Evolutionary conservation across 1,140 invertebrate species (phyloP), one percentile per base, ranked within the genome.

Genomic region (Brachystomella parvula): DNA sequence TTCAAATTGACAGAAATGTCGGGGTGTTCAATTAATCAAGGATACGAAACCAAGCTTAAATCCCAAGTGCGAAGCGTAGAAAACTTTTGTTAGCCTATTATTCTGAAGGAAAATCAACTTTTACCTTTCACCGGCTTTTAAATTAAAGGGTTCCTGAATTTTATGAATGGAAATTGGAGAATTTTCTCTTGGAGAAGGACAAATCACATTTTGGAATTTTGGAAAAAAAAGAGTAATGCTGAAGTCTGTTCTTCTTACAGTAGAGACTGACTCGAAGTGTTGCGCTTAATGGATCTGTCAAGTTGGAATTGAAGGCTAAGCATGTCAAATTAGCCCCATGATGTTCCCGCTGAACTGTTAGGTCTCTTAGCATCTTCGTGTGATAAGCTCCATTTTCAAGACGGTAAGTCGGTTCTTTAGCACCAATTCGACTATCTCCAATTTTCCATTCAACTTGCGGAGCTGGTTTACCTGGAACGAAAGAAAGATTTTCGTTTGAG

Each of bases 311-410:
- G 71, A 66, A 74, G 59, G 73, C 62, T 47, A 72, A 64, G 67
- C 73, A 74, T 64, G 73, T 74, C 68, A 74, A 72, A 72, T 74
- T 74, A 68, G 68, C 71, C 67, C 71, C 73, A 61, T 72, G 68
- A 69, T 72, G 71, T 66, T 74, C 71, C 47, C 73, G 66, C 33
- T 63, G 29, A 17, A 74, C 49, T 61, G 62, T 60, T 17, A 66
- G 33, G 3, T 71, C 28, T 49, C 65, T 63, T 33, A 74, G 63
- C 47, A 70, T 68, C 56, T 73, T 72, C 21, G 66, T 61, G 3
- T 47, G 65, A 31, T 61, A 28, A 3, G 35, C 61, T 33, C 61
- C 68, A 35, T 69, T 49, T 26, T 68, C 68, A 12, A 63, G 53
- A 15, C 61, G 56, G 44, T 69, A 67, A 30, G 64, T 57, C 2